Base-by-base conservation (phyloP, 2,888 invertebrate species). In the Polydrusus cervinus region DNA sequence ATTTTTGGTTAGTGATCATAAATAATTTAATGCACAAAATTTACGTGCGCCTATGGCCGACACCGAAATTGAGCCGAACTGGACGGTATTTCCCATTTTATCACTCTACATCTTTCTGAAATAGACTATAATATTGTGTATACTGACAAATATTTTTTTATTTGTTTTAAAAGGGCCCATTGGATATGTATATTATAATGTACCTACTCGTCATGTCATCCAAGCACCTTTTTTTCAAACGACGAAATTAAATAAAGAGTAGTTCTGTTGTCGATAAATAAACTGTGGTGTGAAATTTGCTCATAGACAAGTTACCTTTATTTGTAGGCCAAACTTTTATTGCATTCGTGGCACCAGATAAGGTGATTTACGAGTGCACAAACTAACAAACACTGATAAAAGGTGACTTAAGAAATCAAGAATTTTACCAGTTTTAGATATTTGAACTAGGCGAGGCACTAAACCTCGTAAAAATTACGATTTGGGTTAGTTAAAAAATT, bases 331-430 rank as follows among this genome's bases (percentile, higher is more conserved):
- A 78, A 80, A 81, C n/a, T 81, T 83, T 83, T 83, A 81, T 82
- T 78, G 77, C 80, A 78, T 77, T 79, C 78, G 78, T 77, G 81
- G 80, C 80, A 80, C 80, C 77, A 79, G 82, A 81, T 81, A 81
- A 81, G 75, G 76, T 81, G 81, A 81, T 81, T 81, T 78, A 78
- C 71, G 84, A 82, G 82, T 79, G 88, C 88, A 76, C 64, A 67
- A 64, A 65, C 74, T 55, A 66, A 47, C 71, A 75, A 73, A 75
- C 49, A 69, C 16, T 18, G 74, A 74, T 74, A 74, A 72, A 74
- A 65, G 55, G 60, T 74, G 73, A 73, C 69, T 65, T 57, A 55
- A 69, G 69, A 74, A 74, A 69, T 69, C 64, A 69, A 55, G 55
- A 62, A 69, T 70, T 69, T 72, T 64, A 62, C 62, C 43, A 14